Evolutionary conservation across 2,888 invertebrate species (phyloP).

Genomic region (Parnassius mnemosyne): DNA sequence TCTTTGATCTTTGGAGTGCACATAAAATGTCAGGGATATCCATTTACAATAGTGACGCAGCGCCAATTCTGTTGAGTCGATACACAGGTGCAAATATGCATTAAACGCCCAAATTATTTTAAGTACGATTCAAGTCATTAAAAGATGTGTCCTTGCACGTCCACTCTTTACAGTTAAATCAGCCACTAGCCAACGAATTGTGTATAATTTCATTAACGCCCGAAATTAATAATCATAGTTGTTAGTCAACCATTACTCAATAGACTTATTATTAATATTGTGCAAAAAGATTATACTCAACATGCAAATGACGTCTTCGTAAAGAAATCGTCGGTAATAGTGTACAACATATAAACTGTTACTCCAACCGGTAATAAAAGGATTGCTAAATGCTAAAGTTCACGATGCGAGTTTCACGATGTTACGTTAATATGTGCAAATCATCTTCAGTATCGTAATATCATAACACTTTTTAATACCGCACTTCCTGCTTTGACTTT

Average conservation of each 20-base stretch:
- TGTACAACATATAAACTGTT: neutral
- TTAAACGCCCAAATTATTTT: conserved; percentile 28
- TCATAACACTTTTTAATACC: conserved; percentile 12
- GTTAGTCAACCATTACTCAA: too few species aligned
- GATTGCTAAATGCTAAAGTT: conserved; percentile 12
- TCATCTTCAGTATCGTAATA: conserved; percentile 3
- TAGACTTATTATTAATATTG: neutral
- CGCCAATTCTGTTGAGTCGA: conserved; percentile 23
- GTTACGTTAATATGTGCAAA: conserved; percentile 18
- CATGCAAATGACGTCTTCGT: neutral
- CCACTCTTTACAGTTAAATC: conserved; percentile 33
- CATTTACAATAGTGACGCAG: conserved; percentile 32
- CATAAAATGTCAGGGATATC: conserved; percentile 51
- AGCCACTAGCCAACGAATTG: conserved; percentile 12
- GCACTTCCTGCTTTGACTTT: conserved; percentile 29
- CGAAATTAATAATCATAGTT: conserved; percentile 2
- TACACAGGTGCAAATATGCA: conserved; percentile 23
- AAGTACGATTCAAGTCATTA: conserved; percentile 32
- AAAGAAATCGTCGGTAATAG: neutral
- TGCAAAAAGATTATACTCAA: neutral
- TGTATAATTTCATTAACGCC: conserved; percentile 3
- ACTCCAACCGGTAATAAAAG: neutral
- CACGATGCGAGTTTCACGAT: conserved; percentile 9
- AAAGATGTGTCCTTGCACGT: conserved; percentile 36
- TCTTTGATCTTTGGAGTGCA: neutral